These are phyloP conservation scores for Leptosomus discolor DNA, from an alignment of 2,113 vertebrate species.

Conservation along the genomic window DNA sequence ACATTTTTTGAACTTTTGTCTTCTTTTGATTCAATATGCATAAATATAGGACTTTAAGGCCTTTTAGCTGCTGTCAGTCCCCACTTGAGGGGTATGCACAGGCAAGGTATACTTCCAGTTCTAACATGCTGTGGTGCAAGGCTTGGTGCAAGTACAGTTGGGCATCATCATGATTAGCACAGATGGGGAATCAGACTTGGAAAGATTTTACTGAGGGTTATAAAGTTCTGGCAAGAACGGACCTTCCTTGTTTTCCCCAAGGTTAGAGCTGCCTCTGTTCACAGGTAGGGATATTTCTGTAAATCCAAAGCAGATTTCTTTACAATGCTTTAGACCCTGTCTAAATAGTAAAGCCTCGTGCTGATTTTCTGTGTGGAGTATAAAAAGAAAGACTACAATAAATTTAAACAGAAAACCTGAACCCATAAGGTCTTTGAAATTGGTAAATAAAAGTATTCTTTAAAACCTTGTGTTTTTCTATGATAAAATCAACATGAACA, in stretches of 20 bases:
- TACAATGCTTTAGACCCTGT: not conserved
- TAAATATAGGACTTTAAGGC: not conserved
- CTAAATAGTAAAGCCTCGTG: not conserved
- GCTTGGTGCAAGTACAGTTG: not conserved
- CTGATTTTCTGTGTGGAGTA: not conserved
- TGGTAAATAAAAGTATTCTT: not conserved
- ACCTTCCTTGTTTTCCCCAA: not conserved
- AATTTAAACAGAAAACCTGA: not conserved
- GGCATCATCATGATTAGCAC: rapidly evolving
- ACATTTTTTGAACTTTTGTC: not conserved
- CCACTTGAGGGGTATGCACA: not conserved
- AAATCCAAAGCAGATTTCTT: not conserved
- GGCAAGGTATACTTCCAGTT: not conserved
- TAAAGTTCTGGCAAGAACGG: not conserved
- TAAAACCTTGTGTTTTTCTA: not conserved
- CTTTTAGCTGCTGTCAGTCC: not conserved
- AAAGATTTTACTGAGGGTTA: not conserved
- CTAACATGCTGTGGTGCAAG: not conserved
- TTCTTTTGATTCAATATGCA: not conserved
- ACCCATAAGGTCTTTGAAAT: not conserved
- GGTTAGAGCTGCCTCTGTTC: not conserved
- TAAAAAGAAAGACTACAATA: not conserved
- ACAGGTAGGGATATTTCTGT: not conserved
- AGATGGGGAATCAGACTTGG: not conserved
- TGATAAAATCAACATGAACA: not conserved